Base-by-base conservation (phyloP, 2,113 vertebrate species). In the Ramphastos sulfuratus region DNA sequence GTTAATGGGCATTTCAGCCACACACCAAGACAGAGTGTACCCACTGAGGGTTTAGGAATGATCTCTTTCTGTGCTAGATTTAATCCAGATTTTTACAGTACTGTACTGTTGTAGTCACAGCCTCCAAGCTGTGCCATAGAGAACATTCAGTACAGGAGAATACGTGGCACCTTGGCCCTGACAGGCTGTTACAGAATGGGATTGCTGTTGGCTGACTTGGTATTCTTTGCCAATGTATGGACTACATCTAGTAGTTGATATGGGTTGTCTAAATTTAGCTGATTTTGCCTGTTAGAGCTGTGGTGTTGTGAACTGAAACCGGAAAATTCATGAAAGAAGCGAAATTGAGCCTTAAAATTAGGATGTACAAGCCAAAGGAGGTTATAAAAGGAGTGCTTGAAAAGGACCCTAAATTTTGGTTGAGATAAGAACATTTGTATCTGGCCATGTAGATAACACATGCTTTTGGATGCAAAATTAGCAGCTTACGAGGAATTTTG, bases 21-120 rank as follows among this genome's bases (percentile, higher is more conserved):
- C 90, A 94, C 82, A 89, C 31, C 7, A 28, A 58, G 80, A 70
- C 88, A 69, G 63, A 94, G 67, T 39, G 30, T 96, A 95, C 59
- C 66, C 94, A 78, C 83, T 77, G 59, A 54, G 58, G 37, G 90
- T 77, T 96, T 89, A 69, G 52, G 95, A 94, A 85, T 46, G 52
- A 91, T 95, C 52, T 92, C 82, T 58, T 84, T 79, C 61, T 85
- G 87, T 92, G 56, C 81, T 80, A 95, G 85, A 96, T 96, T 90
- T 92, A 93, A 89, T 87, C 90, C 93, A 90, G 91, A 90, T 92
- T 92, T 95, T 90, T 77, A 44, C 54, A 92, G 23, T 64, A 77
- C 42, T 4, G 25, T 82, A 52, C 94, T 92, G 82, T 65, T 0
- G 0, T 75, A 85, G 69, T 54, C 14, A 28, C 61, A 69, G 44